Percentiles rank a stretch among this genome's conserved stretches.
Conservation (phyloP, 2,888 invertebrate species). For the Sesia apiformis region DNA sequence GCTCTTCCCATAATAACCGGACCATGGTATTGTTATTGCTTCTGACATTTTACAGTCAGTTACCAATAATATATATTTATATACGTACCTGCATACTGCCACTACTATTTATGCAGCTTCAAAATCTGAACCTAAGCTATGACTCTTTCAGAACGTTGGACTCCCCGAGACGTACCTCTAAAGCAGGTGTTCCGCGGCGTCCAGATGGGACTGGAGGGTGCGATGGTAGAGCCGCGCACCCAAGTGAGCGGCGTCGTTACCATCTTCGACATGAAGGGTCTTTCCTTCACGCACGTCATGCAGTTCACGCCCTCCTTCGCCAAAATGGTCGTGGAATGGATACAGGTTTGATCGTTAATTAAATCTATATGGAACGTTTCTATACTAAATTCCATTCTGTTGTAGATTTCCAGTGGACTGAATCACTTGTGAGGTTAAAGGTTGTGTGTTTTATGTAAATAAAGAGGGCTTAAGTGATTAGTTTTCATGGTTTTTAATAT, state of each 20-base stretch:
- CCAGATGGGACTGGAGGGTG: conserved; percentile 81
- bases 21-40: too few relatives aligned
- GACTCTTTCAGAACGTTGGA: conserved; percentile 79
- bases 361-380: not conserved
- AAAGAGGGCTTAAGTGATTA: too few relatives aligned
- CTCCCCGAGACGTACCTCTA: conserved; percentile 79
- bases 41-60: too few relatives aligned
- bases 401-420: too few relatives aligned
- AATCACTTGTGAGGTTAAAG: too few relatives aligned
- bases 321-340: conserved; percentile 81
- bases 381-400: not conserved
- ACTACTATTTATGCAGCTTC: too few relatives aligned
- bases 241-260: conserved; percentile 85
- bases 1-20: too few relatives aligned
- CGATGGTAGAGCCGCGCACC: conserved; percentile 85
- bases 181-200: conserved; percentile 81
- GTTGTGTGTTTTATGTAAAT: not conserved
- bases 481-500: too few relatives aligned
- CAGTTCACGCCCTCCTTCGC: conserved; percentile 88
- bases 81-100: too few relatives aligned
- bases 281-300: conserved; percentile 81
- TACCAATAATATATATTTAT: too few relatives aligned
- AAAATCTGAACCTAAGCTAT: too few relatives aligned
- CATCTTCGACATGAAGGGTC: conserved; percentile 84
- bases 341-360: conserved; percentile 63